Percentiles rank a stretch among this genome's conserved stretches.
Conservation (phyloP, 2,797 vertebrate species). For the Zenarchopterus dispar region DNA sequence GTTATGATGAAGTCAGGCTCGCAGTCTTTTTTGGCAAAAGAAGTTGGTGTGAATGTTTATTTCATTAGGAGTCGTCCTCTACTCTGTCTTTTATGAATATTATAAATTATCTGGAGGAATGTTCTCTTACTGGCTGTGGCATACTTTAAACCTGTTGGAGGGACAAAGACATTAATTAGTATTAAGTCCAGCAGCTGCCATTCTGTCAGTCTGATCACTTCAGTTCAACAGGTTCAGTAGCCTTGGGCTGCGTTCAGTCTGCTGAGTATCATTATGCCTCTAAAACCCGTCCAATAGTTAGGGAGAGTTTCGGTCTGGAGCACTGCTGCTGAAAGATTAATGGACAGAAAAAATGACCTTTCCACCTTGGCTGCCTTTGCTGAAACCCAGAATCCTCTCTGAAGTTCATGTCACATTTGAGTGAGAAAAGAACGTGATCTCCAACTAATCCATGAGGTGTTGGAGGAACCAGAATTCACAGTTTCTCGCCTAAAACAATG, state of each 20-base stretch:
- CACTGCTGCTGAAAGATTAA: not conserved
- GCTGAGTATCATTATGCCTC: slow-evolving; percentile 1
- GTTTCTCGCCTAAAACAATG: not conserved
- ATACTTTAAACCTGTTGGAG: no score
- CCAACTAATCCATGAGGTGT: not conserved
- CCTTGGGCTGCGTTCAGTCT: not conserved
- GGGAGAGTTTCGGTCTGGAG: slow-evolving; percentile 5
- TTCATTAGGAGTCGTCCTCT: no score
- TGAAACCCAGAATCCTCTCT: no score
- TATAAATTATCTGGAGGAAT: no score
- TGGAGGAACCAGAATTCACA: not conserved
- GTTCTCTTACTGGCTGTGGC: no score
- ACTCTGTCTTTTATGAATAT: no score
- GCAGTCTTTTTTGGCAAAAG: no score
- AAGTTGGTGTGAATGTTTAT: no score
- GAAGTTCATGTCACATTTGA: no score
- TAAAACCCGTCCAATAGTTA: not conserved
- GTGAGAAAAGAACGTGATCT: not conserved
- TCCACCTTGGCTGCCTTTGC: not conserved
- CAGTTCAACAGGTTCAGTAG: not conserved
- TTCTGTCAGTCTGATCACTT: not conserved
- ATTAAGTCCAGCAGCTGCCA: not conserved
- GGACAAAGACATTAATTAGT: not conserved
- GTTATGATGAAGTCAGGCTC: no score
- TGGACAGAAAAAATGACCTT: not conserved